Base-by-base conservation (phyloP, 2,797 vertebrate species). In the Lutjanus campechanus region DNA sequence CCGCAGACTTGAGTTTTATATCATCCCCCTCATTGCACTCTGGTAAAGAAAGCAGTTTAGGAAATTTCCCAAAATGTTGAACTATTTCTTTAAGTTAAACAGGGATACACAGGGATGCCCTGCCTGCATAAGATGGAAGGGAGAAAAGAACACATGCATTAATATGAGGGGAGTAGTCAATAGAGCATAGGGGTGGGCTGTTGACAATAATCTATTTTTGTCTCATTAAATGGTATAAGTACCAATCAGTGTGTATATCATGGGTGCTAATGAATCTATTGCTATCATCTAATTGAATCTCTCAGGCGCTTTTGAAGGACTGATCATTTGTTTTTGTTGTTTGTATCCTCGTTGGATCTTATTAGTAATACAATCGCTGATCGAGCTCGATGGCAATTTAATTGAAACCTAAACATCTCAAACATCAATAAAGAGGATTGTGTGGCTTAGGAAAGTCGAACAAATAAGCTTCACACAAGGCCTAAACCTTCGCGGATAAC, bases 251-350 rank as follows among this genome's bases (percentile, higher is more conserved):
- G 80, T 69, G 80, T 76, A 81, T 61, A 84, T 87, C 71, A 82
- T 62, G 46, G 55, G 47, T 53, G 44, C 51, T 83, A 87, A 89
- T 89, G 73, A 88, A 86, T 88, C 69, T 62, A 79, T 76, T 15
- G 19, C 82, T 89, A 79, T 86, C 78, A 44, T 74, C 66, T 88
- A 88, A 90, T 88, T 85, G 66, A 84, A 89, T 90, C 76, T 40
- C 66, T 65, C 17, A 12, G 20, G 73, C 20, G 2, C 53, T 68
- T 84, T 73, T 87, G 78, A 83, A 70, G 69, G 61, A 58, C 59
- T 55, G 46, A 81, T 80, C 53, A 43, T 83, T 88, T 85, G 73
- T 78, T 90, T 85, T 70, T 65, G 62, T 68, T 77, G 55, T 71
- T 54, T 73, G 51, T 66, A 68, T 69, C 61, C 76, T 67, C 49